Evolutionary conservation across 2,113 vertebrate species (phyloP).

Genomic region (Hydropotes inermis): DNA sequence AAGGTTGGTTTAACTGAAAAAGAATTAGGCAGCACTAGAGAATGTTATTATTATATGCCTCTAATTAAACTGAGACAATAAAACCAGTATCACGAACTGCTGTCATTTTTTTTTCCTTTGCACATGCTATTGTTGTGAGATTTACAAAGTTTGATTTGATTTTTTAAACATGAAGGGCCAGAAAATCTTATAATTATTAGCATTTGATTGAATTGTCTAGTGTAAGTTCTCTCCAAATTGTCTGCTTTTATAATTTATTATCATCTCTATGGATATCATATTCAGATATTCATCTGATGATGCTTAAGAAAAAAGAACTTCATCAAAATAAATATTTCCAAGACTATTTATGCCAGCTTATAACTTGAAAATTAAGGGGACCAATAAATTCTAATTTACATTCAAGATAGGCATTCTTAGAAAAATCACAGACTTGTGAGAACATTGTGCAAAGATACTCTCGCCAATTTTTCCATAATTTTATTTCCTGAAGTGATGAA

Average conservation of each 20-base stretch:
- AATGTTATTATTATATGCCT: background rate
- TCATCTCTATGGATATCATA: background rate
- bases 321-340: background rate
- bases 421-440: background rate
- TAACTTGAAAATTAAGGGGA: background rate
- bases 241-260: background rate
- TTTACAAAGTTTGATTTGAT: background rate
- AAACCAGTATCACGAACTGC: background rate
- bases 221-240: background rate
- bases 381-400: background rate
- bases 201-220: background rate
- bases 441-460: background rate
- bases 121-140: background rate
- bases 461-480: background rate
- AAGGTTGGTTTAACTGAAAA: constrained; percentile 30
- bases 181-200: background rate
- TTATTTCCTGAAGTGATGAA: background rate
- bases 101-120: background rate
- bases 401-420: background rate
- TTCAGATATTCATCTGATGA: background rate
- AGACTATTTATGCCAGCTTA: background rate
- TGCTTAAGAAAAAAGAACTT: background rate
- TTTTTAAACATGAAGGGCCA: background rate
- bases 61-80: background rate
- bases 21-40: background rate